These are phyloP conservation scores for Cliona cf. orientalis DNA, from an alignment of 37 sponge, comb jelly and placozoan species.

Conservation along the genomic window DNA sequence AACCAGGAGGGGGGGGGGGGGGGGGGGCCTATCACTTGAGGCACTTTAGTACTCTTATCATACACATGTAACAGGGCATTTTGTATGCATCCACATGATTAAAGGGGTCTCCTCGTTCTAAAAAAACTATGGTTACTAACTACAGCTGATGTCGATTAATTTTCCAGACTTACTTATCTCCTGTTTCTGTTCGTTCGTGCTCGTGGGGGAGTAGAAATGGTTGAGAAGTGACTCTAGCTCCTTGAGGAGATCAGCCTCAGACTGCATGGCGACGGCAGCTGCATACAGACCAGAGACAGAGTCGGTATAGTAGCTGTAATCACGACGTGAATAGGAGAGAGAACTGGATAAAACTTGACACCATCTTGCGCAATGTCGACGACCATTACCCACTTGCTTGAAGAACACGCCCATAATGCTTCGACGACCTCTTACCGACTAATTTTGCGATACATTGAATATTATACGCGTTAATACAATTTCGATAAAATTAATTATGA, in stretches of 20 bases:
- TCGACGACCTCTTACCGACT: no score
- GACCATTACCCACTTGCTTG: no score
- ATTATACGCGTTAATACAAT: no score
- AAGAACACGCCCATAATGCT: no score
- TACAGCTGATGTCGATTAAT: not conserved
- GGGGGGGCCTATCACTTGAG: not conserved
- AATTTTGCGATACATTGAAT: no score
- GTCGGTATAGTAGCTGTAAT: no score
- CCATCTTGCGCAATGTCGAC: no score
- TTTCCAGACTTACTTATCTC: conserved; percentile 35
- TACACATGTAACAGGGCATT: not conserved
- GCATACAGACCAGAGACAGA: no score
- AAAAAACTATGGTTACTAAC: not conserved
- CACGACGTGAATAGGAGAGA: no score
- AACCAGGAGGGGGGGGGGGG: not conserved
- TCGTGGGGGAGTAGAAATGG: conserved; percentile 38
- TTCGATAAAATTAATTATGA: no score
- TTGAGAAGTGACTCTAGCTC: conserved; percentile 52
- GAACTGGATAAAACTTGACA: no score
- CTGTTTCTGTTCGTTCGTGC: conserved; percentile 57
- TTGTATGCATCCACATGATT: not conserved
- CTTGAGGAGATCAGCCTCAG: conserved; percentile 14
- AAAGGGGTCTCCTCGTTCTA: not conserved
- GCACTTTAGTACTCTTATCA: not conserved
- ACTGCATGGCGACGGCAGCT: conserved; percentile 15